Conservation (phyloP, 2,797 vertebrate genomes). For the Pelobates cultripes region DNA sequence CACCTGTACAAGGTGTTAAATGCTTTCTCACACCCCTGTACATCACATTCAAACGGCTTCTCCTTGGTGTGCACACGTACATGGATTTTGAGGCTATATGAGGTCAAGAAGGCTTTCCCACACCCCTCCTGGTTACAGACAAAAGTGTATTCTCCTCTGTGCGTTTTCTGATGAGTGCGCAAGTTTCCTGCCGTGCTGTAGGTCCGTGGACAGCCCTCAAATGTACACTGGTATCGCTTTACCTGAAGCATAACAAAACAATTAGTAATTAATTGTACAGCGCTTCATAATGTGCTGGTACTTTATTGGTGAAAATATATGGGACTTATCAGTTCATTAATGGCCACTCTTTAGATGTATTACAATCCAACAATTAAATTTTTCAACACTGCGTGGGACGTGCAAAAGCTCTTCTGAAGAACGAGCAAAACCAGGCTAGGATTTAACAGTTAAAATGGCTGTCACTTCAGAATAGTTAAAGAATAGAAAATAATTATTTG, state of each 20-base stretch:
- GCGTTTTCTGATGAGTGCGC: slow-evolving; percentile 97
- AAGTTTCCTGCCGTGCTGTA: slow-evolving; percentile 98
- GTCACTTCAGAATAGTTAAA: too few species aligned
- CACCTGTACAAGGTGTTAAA: slow-evolving; percentile 97
- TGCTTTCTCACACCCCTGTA: slow-evolving; percentile 96
- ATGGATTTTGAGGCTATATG: slow-evolving; percentile 98
- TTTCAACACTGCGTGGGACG: too few species aligned
- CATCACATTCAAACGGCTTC: slow-evolving; percentile 98
- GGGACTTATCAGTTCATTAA: too few species aligned
- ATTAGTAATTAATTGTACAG: too few species aligned
- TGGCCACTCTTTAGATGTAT: too few species aligned
- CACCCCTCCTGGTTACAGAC: slow-evolving; percentile 98
- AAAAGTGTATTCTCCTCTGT: slow-evolving; percentile 96
- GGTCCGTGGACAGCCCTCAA: slow-evolving; percentile 95
- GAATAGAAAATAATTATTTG: too few species aligned
- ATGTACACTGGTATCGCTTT: slow-evolving; percentile 98
- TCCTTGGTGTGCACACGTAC: slow-evolving; percentile 98
- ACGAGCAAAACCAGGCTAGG: too few species aligned
- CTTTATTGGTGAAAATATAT: too few species aligned
- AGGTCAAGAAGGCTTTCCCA: slow-evolving; percentile 98
- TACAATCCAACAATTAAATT: too few species aligned
- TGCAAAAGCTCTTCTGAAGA: too few species aligned
- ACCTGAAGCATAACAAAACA: slow-evolving; percentile 72
- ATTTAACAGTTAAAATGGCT: too few species aligned
- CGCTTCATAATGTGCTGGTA: too few species aligned